phyloP scores from a whole-genome alignment of 2,113 vertebrate species.

The Azemiops feae region DNA sequence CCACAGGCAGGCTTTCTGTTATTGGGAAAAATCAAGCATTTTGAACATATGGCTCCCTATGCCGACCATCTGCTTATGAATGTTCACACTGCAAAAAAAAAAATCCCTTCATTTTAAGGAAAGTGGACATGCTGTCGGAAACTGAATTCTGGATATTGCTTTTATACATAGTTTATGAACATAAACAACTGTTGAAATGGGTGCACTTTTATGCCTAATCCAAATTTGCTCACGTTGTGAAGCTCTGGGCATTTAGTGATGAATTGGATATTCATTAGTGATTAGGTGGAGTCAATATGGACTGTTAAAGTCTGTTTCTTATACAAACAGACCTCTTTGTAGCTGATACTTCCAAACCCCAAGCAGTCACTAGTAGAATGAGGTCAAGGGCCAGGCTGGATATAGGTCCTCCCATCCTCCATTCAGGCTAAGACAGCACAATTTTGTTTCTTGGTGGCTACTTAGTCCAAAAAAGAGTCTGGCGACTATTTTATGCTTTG shows the following conservation, averaged over 20 bases:
- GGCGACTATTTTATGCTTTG: not conserved
- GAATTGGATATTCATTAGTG: not conserved
- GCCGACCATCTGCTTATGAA: constrained; percentile 18
- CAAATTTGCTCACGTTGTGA: not conserved
- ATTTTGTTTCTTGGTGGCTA: not conserved
- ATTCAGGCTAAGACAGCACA: not conserved
- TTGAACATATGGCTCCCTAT: constrained; percentile 15
- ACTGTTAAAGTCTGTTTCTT: not conserved
- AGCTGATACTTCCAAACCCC: not conserved
- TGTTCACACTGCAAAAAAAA: constrained; percentile 5
- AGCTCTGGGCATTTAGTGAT: not conserved
- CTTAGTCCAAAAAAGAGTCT: not conserved
- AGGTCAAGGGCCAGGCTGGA: not conserved
- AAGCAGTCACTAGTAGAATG: not conserved
- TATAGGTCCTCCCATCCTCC: not conserved
- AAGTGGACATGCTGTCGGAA: not conserved
- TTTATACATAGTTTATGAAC: not conserved
- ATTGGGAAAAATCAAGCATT: not conserved
- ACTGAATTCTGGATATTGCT: not conserved
- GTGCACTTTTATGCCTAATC: not conserved
- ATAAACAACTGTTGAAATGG: not conserved
- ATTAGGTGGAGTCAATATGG: not conserved
- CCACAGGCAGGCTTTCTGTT: not conserved
- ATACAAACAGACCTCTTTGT: not conserved
- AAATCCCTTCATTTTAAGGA: not conserved